Percentiles rank a stretch among this genome's conserved stretches.
phyloP scores from a whole-genome alignment of 2,888 invertebrate genomes.

The Oscheius onirici region DNA sequence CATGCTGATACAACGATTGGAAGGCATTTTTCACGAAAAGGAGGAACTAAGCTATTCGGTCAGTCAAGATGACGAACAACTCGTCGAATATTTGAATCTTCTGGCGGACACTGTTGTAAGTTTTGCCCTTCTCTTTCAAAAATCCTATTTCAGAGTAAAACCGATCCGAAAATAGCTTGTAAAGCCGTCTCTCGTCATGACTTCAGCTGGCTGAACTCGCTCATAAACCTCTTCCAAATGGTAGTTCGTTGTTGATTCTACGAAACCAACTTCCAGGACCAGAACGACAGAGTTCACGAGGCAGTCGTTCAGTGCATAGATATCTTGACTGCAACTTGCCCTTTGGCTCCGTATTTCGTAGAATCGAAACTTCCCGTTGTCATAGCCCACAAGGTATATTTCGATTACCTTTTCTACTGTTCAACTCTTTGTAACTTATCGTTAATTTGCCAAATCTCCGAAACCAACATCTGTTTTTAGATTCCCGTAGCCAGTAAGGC shows the following conservation, averaged over 20 bases:
- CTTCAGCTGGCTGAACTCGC: conserved; percentile 36
- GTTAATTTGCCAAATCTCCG: not conserved
- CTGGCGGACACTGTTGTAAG: conserved; percentile 13
- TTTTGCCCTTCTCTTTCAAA: not conserved
- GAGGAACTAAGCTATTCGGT: conserved; percentile 48
- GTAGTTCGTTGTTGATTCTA: conserved; percentile 7
- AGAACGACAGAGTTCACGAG: conserved; percentile 36
- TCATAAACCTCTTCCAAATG: conserved; percentile 41
- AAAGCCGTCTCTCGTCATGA: conserved; percentile 37
- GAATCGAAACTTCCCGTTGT: conserved; percentile 39
- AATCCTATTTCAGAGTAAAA: conserved; percentile 39
- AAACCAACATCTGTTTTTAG: not conserved
- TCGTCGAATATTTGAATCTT: conserved; percentile 13
- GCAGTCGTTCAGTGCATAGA: conserved; percentile 32
- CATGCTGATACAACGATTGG: conserved; percentile 21
- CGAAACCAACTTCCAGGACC: conserved; percentile 36
- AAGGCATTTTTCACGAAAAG: conserved; percentile 49
- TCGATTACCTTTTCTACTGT: too few species aligned
- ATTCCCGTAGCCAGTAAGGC: not conserved
- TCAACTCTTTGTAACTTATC: too few species aligned
- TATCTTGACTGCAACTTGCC: conserved; percentile 32
- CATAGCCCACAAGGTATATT: conserved; percentile 28
- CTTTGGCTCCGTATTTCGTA: conserved; percentile 31
- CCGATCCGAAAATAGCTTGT: conserved; percentile 38
- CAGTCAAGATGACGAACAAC: conserved; percentile 39